Percentiles rank a stretch among this genome's conserved stretches.
phyloP scores from a whole-genome alignment of 2,888 invertebrate genomes.

The Leucozona laternaria region DNA sequence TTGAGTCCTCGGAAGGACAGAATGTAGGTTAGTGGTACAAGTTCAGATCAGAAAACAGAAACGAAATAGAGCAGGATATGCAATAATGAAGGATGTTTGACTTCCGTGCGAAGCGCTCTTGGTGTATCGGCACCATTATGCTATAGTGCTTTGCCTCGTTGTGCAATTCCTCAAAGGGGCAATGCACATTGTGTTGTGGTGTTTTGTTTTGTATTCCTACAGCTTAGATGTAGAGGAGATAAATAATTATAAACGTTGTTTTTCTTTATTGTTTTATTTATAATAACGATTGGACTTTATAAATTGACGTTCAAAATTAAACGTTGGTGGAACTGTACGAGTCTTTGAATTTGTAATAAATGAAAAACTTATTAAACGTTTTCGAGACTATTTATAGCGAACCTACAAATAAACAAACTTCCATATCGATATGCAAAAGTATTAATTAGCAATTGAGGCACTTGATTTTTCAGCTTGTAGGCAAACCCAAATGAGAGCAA shows the following conservation, averaged over 20 bases:
- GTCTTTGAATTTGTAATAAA: no score
- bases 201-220: conserved; percentile 41
- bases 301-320: no score
- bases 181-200: conserved; percentile 58
- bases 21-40: conserved; percentile 74
- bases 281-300: no score
- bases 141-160: conserved; percentile 21
- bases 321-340: no score
- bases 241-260: conserved; percentile 2
- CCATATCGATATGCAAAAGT: no score
- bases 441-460: no score
- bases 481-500: no score
- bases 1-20: conserved; percentile 46
- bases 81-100: conserved; percentile 66
- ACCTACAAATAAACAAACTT: no score
- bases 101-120: conserved; percentile 65
- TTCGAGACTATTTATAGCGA: no score
- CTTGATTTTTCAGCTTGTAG: no score
- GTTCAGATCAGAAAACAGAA: conserved; percentile 57
- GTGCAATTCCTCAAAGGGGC: conserved; percentile 43
- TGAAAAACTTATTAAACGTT: no score
- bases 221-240: conserved; percentile 33
- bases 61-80: conserved; percentile 69
- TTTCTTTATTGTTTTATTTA: neutral
- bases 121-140: conserved; percentile 63